These are phyloP conservation scores for Cheilosia vulpina DNA, from an alignment of 2,888 invertebrate species.

Conservation along the genomic window DNA sequence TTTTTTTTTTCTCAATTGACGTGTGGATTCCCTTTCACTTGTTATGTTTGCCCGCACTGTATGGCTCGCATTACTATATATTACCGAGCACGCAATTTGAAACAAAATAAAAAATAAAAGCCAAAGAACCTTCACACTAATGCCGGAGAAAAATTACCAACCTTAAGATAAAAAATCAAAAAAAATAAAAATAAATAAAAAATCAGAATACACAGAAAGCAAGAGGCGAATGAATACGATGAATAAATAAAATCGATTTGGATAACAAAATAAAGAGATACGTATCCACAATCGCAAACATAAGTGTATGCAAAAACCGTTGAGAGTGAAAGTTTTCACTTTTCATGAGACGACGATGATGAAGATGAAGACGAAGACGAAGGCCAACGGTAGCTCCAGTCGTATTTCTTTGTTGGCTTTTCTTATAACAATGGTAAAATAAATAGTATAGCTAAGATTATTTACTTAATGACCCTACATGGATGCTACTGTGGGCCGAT, in stretches of 20 bases:
- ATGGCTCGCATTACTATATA: conserved; percentile 21
- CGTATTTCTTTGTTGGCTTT: conserved; percentile 76
- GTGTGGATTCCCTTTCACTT: conserved; percentile 64
- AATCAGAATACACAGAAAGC: conserved; percentile 61
- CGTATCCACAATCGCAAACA: conserved; percentile 50
- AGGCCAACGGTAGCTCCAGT: conserved; percentile 69
- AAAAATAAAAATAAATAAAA: conserved; percentile 63
- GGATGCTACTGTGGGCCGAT: conserved; percentile 66
- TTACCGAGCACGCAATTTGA: conserved; percentile 44
- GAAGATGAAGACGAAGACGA: background rate
- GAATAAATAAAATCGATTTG: conserved; percentile 73
- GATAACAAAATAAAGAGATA: conserved; percentile 33
- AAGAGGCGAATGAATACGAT: conserved; percentile 62
- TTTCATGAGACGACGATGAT: conserved; percentile 53
- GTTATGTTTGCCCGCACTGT: conserved; percentile 18
- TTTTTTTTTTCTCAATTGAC: background rate
- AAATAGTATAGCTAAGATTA: conserved; percentile 66
- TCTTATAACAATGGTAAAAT: conserved; percentile 78
- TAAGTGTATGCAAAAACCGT: conserved; percentile 68
- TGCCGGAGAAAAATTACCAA: conserved; percentile 74
- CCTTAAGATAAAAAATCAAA: conserved; percentile 51
- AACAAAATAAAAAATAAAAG: conserved; percentile 39
- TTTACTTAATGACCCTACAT: conserved; percentile 64
- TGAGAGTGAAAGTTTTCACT: conserved; percentile 74
- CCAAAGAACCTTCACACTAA: conserved; percentile 65